phyloP scores from a whole-genome alignment of 2,888 invertebrate species.

The Charanyca ferruginea region DNA sequence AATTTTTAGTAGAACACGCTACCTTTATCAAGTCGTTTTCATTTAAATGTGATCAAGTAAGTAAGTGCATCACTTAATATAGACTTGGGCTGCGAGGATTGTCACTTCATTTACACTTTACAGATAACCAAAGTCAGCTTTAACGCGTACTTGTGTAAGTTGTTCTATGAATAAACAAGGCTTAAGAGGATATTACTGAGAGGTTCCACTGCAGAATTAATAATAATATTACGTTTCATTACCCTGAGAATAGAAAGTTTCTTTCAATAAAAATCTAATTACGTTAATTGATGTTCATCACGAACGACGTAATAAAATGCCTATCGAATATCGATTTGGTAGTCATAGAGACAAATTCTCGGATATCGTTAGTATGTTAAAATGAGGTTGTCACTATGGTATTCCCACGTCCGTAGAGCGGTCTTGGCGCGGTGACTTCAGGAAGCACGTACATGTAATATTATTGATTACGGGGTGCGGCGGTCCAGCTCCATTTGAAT shows the following conservation, averaged over 20 bases:
- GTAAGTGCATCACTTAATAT: conserved; percentile 72
- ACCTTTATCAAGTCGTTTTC: conserved; percentile 70
- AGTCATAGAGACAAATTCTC: conserved; percentile 48
- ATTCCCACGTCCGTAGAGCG: conserved; percentile 67
- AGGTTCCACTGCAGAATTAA: conserved; percentile 33
- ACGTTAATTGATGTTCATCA: conserved; percentile 51
- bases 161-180: conserved; percentile 68
- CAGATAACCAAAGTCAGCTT: conserved; percentile 75
- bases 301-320: conserved; percentile 37
- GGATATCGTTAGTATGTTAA: conserved; percentile 48
- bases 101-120: conserved; percentile 78
- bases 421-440: conserved; percentile 77
- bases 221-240: conserved; percentile 59
- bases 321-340: conserved; percentile 47
- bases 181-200: conserved; percentile 42
- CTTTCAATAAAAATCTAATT: conserved; percentile 54
- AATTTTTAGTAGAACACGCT: conserved; percentile 64
- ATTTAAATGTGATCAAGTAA: conserved; percentile 74
- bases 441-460: conserved; percentile 90
- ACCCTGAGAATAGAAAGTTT: conserved; percentile 49
- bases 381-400: conserved; percentile 61
- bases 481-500: conserved; percentile 88
- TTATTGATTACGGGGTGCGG: conserved; percentile 89
- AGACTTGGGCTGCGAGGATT: conserved; percentile 70
- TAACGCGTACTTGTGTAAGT: conserved; percentile 56